Evolutionary conservation across 30 jellyfish, hydroid and myxozoan species (phyloP), one percentile per base, ranked within the genome.

Genomic region (Hydra vulgaris): DNA sequence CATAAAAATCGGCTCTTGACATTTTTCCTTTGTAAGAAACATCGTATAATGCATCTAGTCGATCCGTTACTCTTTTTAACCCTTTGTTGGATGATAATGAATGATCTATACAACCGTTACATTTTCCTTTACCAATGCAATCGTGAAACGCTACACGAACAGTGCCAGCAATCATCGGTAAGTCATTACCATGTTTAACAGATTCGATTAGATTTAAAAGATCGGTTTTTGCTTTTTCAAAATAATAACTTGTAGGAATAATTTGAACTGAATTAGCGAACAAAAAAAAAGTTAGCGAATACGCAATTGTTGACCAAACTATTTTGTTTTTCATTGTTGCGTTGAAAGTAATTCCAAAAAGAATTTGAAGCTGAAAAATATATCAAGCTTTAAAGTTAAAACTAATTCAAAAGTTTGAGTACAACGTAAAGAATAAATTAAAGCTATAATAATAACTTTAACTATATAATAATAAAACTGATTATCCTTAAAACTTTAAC

Each of bases 1-100:
- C 85, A 23, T 78, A 78, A 25, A 78, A 78, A 78, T 78, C 85
- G 5, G 85, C 85, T 53, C 85, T 76, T 20, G 85, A 78, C 80
- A 78, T 78, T 15, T 19, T 78, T 17, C 78, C 82, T 23, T 23
- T 61, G 77, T 20, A 19, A 18, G 25, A 8, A 23, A 40, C 26
- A 27, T 78, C 85, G 54, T 20, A 78, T 18, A 18, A 17, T 1
- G 85, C 85, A 54, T 78, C 77, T 23, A 78, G 55, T 78, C 55
- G 19, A 7, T 54, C 66, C 5, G 85, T 78, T 18, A 53, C 66
- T 18, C 82, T 40, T 19, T 21, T 23, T 75, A 78, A 53, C 21
- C 85, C 85, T 1, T 18, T 23, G 27, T 78, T 78, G 77, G 18
- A 26, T 18, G 82, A 53, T 20, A 8, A 8, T 21, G 20, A 19